Conservation (phyloP, 2,888 invertebrate species). For the Rambutsinella grinnellia region DNA sequence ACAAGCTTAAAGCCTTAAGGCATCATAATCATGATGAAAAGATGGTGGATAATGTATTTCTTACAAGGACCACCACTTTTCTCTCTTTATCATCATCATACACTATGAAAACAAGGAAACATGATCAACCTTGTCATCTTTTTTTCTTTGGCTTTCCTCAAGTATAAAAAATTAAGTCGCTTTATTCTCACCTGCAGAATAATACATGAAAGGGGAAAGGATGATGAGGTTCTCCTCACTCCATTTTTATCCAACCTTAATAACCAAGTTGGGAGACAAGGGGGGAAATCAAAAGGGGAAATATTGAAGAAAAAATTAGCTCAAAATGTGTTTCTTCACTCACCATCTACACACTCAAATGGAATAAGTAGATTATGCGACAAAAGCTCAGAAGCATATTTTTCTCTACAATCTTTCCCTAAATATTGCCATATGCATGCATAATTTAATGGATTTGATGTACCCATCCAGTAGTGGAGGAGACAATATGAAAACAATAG, state of each 20-base stretch:
- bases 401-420: not conserved
- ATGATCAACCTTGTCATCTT: not conserved
- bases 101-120: not conserved
- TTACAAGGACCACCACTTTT: not conserved
- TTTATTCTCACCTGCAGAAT: not conserved
- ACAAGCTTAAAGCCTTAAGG: not conserved
- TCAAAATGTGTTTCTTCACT: too few species aligned
- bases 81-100: not conserved
- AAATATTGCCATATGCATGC: not conserved
- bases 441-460: not conserved
- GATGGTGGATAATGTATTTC: not conserved
- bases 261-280: not conserved
- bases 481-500: not conserved
- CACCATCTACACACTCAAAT: too few species aligned
- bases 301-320: not conserved
- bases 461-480: too few species aligned
- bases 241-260: not conserved
- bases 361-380: too few species aligned
- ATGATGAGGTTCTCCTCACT: not conserved
- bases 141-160: not conserved
- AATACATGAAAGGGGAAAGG: not conserved
- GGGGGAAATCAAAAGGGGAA: not conserved
- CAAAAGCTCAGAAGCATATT: too few species aligned
- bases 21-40: not conserved
- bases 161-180: not conserved